phyloP scores from a whole-genome alignment of 1,140 invertebrate genomes.

The Colletes gigas region DNA sequence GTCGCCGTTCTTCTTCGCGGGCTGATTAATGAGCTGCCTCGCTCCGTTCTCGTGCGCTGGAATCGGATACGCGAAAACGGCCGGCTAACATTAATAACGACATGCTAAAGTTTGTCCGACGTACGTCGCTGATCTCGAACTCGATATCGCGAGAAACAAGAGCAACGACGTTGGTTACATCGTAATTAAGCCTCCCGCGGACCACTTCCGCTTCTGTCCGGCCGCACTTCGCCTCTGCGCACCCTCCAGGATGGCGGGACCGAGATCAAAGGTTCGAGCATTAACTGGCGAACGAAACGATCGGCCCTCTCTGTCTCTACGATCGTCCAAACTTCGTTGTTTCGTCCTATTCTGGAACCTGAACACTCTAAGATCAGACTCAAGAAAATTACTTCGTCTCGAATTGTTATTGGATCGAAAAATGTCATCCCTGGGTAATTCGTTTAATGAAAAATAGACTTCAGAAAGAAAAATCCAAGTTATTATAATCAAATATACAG shows the following conservation, averaged over 20 bases:
- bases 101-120: conserved; percentile 53
- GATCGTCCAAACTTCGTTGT: neutral
- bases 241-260: neutral
- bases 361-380: too few species aligned
- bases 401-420: too few species aligned
- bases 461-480: too few species aligned
- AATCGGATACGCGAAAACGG: conserved; percentile 59
- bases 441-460: too few species aligned
- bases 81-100: conserved; percentile 58
- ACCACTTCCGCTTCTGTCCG: conserved; percentile 32
- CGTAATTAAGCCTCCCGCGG: conserved; percentile 48
- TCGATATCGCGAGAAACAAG: conserved; percentile 47
- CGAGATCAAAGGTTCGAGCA: conserved; percentile 34
- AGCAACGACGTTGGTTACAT: conserved; percentile 47
- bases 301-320: neutral
- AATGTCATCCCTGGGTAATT: too few species aligned
- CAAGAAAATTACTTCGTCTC: too few species aligned
- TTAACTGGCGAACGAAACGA: conserved; percentile 7
- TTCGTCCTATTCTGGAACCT: neutral
- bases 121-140: conserved; percentile 37
- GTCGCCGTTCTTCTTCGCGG: conserved; percentile 47
- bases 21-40: conserved; percentile 55
- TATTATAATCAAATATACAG: too few species aligned
- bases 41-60: conserved; percentile 40
- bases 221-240: neutral